A percentile compares a stretch with the other conserved stretches of the same genome.
phyloP scores from a whole-genome alignment of 2,797 vertebrate species.

The Phoxinus dragarum region DNA sequence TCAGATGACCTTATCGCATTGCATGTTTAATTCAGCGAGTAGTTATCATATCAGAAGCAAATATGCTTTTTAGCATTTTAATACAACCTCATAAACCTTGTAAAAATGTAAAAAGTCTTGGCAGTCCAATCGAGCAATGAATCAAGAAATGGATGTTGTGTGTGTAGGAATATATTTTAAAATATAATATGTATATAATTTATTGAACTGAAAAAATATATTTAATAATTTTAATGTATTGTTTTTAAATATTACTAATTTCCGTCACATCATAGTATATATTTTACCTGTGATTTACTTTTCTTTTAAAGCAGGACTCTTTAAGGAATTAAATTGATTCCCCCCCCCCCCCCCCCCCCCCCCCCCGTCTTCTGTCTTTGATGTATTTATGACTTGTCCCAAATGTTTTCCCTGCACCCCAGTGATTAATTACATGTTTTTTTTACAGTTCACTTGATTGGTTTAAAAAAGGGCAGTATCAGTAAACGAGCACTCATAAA shows the following conservation, averaged over 20 bases:
- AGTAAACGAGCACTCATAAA: not conserved
- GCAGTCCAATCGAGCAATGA: not conserved
- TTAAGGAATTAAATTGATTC: not conserved
- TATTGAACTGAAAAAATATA: not conserved
- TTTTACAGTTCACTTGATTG: conserved; percentile 16
- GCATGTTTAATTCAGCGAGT: not conserved
- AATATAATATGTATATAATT: not conserved
- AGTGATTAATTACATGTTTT: not conserved
- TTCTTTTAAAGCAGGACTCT: not conserved
- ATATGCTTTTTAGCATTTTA: conserved; percentile 20
- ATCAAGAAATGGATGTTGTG: not conserved
- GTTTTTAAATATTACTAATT: not conserved
- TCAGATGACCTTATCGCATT: not conserved
- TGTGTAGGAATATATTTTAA: not conserved
- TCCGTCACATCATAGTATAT: not conserved
- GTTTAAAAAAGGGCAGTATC: not conserved
- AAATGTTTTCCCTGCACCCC: conserved; percentile 6
- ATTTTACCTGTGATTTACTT: not conserved
- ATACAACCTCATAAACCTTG: not conserved
- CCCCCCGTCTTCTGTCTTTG: not conserved
- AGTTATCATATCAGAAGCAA: not conserved
- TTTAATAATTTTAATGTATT: not conserved
- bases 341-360: too few relatives aligned
- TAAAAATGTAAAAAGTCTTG: conserved; percentile 1
- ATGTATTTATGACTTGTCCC: not conserved